Percentiles rank a stretch among this genome's conserved stretches.
Conservation (phyloP, 2,113 vertebrate species). For the Thymallus thymallus region DNA sequence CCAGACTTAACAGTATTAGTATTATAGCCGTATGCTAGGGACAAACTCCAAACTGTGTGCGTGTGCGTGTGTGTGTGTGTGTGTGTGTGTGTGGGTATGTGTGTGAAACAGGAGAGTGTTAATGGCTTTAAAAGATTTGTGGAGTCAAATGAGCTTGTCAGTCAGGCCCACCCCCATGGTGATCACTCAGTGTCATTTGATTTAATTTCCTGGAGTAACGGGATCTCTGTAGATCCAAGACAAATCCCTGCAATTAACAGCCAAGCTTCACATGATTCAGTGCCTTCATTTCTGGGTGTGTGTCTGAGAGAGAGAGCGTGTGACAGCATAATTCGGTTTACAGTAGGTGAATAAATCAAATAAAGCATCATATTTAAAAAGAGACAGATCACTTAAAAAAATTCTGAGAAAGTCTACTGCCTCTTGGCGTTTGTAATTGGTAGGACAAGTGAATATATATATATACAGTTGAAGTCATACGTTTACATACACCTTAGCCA, state of each 20-base stretch:
- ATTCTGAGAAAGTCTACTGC: not conserved
- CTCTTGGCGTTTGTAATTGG: not conserved
- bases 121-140: conserved; percentile 67
- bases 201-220: conserved; percentile 67
- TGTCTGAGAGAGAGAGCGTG: conserved; percentile 13
- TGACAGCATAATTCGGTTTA: conserved; percentile 25
- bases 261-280: conserved; percentile 54
- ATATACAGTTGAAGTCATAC: no score
- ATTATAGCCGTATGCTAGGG: conserved; percentile 85
- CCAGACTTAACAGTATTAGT: conserved; percentile 75
- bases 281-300: conserved; percentile 39
- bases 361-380: conserved; percentile 23
- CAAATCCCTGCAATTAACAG: conserved; percentile 68
- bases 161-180: conserved; percentile 54
- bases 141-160: conserved; percentile 67
- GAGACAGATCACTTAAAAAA: not conserved
- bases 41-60: conserved; percentile 68
- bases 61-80: conserved; percentile 3
- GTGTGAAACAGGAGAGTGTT: conserved; percentile 61
- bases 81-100: conserved; percentile 25
- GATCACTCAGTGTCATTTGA: conserved; percentile 63
- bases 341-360: conserved; percentile 20
- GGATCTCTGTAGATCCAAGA: conserved; percentile 62
- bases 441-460: not conserved
- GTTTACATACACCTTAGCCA: no score